Conservation (phyloP, 2,888 invertebrate species). For the Pseudanteris insignis region DNA sequence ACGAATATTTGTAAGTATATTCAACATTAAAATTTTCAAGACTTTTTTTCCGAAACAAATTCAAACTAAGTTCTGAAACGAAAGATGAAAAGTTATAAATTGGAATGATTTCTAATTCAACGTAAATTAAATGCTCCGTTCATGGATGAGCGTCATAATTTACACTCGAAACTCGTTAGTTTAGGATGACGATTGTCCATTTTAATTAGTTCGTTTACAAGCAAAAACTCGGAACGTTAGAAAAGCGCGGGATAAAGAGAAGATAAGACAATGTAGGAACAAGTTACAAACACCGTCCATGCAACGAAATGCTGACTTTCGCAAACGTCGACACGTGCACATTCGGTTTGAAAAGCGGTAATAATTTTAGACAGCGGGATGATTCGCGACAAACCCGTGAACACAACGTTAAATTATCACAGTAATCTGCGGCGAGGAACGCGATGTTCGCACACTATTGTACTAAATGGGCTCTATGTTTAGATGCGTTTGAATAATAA, state of each 20-base stretch:
- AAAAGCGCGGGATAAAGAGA: conserved; percentile 1
- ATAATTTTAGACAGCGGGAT: conserved; percentile 39
- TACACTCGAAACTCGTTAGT: conserved; percentile 2
- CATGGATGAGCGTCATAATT: too few species aligned
- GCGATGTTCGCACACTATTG: conserved; percentile 1
- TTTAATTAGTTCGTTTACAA: conserved; percentile 17
- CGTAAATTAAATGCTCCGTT: too few species aligned
- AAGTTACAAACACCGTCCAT: conserved; percentile 7
- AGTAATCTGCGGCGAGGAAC: conserved; percentile 16
- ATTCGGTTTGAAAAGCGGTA: conserved; percentile 33
- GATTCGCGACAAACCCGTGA: conserved; percentile 38
- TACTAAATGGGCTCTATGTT: too few species aligned
- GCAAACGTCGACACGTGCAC: conserved; percentile 10
- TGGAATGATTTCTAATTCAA: too few species aligned
- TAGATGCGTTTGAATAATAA: too few species aligned
- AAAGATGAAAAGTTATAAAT: too few species aligned
- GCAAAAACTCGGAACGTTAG: background rate
- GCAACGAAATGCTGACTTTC: conserved; percentile 20
- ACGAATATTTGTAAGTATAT: too few species aligned
- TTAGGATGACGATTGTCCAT: conserved; percentile 6
- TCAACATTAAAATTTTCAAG: too few species aligned
- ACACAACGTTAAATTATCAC: conserved; percentile 28
- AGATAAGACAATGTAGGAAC: conserved; percentile 13
- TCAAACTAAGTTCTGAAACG: too few species aligned
- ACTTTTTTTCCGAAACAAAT: too few species aligned